These are phyloP conservation scores for Caenorhabditis zanzibari DNA, from an alignment of 2,888 invertebrate species.

Conservation along the genomic window DNA sequence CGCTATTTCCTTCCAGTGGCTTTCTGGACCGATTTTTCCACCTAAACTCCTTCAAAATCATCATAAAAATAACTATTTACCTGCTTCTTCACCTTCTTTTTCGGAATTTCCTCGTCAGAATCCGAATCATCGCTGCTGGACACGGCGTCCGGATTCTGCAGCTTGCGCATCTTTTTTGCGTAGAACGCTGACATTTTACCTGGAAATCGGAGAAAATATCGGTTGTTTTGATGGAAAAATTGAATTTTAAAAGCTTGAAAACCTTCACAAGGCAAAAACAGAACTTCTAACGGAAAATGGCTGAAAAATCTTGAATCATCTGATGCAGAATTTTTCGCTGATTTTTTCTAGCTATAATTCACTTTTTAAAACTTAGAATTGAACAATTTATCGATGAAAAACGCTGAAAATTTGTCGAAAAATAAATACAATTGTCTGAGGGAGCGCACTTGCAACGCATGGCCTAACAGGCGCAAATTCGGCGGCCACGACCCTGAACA, in stretches of 20 bases:
- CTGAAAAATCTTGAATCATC: too few species aligned
- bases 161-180: conserved; percentile 61
- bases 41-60: not conserved
- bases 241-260: not conserved
- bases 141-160: conserved; percentile 37
- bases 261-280: not conserved
- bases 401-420: not conserved
- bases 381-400: not conserved
- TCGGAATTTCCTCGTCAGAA: conserved; percentile 51
- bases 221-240: not conserved
- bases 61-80: not conserved
- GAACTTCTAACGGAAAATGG: too few species aligned
- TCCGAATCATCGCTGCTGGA: conserved; percentile 60
- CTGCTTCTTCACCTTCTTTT: conserved; percentile 21
- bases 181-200: conserved; percentile 59
- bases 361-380: not conserved
- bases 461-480: not conserved
- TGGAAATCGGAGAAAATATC: conserved; percentile 6
- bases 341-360: too few species aligned
- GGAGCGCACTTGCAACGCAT: conserved; percentile 41
- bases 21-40: conserved; percentile 2
- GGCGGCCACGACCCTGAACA: conserved; percentile 1
- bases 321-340: too few species aligned
- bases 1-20: too few species aligned
- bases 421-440: conserved; percentile 14